Percentiles rank a stretch among this genome's conserved stretches.
Evolutionary conservation across 1,140 invertebrate genomes (phyloP).

Genomic region (Ruditapes philippinarum): DNA sequence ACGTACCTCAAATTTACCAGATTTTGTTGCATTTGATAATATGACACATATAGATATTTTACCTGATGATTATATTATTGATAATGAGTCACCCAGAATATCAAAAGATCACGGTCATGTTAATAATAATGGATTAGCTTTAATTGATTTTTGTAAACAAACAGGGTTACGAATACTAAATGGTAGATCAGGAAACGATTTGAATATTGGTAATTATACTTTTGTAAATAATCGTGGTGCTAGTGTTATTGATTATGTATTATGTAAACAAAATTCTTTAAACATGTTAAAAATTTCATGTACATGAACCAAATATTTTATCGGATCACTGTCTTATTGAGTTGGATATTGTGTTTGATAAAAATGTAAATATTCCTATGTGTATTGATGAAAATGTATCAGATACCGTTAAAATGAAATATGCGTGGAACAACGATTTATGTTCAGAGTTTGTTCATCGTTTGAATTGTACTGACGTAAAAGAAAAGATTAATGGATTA

Average conservation of each 20-base stretch:
- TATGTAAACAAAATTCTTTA: neutral
- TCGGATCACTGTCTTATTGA: neutral
- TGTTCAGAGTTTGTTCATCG: neutral
- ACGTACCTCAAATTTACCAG: neutral
- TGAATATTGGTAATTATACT: neutral
- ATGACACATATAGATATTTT: neutral
- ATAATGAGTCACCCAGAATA: neutral
- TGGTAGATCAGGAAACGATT: neutral
- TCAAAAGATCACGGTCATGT: neutral
- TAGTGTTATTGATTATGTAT: neutral
- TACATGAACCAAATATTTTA: neutral
- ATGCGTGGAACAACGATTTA: neutral
- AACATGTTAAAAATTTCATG: neutral
- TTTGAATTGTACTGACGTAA: neutral
- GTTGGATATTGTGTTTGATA: neutral
- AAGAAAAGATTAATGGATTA: neutral
- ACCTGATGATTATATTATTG: neutral
- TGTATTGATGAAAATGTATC: neutral
- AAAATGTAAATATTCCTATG: too few species aligned
- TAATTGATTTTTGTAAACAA: neutral
- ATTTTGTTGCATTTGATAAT: neutral
- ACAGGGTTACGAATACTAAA: neutral
- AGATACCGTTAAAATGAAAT: neutral
- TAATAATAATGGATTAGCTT: neutral
- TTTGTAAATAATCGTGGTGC: neutral